These are phyloP conservation scores for Seira sanloemensis DNA, from an alignment of 2,888 invertebrate genomes.

Conservation along the genomic window DNA sequence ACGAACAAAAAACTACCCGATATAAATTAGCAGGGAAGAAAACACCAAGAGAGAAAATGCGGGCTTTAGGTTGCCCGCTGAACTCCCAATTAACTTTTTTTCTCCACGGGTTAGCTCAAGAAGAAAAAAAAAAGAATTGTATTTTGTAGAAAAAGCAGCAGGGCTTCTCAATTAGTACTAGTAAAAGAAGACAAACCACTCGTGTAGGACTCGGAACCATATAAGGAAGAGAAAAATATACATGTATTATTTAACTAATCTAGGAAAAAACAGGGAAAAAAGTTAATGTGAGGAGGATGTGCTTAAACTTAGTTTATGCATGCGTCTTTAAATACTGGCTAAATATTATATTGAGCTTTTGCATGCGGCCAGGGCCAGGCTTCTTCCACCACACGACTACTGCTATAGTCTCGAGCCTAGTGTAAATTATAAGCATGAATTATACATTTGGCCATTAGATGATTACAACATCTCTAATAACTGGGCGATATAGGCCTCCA, in stretches of 20 bases:
- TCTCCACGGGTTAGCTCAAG: constrained; percentile 48
- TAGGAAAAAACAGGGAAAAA: not conserved
- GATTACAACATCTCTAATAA: constrained; percentile 73
- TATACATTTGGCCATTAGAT: constrained; percentile 74
- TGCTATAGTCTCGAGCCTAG: constrained; percentile 64
- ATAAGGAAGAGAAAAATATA: too few relatives aligned
- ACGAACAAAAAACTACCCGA: constrained; percentile 17
- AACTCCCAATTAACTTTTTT: constrained; percentile 62
- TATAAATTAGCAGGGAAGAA: constrained; percentile 17
- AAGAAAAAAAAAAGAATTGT: constrained; percentile 30
- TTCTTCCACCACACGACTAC: too few relatives aligned
- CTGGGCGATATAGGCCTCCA: constrained; percentile 58
- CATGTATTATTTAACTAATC: too few relatives aligned
- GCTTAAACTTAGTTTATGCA: constrained; percentile 5
- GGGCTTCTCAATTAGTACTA: constrained; percentile 62
- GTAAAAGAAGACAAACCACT: constrained; percentile 28
- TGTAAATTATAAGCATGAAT: constrained; percentile 74
- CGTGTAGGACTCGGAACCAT: constrained; percentile 23
- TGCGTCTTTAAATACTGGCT: constrained; percentile 16
- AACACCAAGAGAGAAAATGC: constrained; percentile 17
- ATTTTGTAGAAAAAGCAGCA: constrained; percentile 41
- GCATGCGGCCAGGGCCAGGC: constrained; percentile 62
- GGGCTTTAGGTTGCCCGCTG: constrained; percentile 31
- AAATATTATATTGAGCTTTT: constrained; percentile 68
- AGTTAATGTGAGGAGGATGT: constrained; percentile 20